Evolutionary conservation across 53 echinoderm and acorn worm genomes (phyloP), one percentile per base, ranked within the genome.

Genomic region (Stichopus horrens): DNA sequence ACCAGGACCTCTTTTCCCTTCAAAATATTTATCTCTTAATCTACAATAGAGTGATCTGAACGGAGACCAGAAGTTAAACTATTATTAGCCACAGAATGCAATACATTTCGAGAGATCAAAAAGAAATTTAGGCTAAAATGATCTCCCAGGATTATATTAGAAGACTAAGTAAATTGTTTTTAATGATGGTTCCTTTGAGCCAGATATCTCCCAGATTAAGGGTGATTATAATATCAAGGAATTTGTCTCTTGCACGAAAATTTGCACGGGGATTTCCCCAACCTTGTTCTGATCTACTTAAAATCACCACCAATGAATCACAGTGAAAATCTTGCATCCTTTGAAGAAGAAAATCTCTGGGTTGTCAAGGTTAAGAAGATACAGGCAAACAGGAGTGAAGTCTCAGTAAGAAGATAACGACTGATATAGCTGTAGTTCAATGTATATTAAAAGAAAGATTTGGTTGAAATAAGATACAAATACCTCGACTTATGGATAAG

Each of bases 41-140:
- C 55, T 23, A 88, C 88, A 54, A 88, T 59, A 57, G 88, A 88
- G 79, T 88, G 88, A 78, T 88, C 88, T 18, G 88, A 76, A 52
- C 57, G 14, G 5, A 77, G 18, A 14, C 88, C 52, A 2, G 88
- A 56, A 9, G 5, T 2, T 7, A 78, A 52, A 21, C 53, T 57
- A 59, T 59, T 77, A 58, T 58, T 23, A 9, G 7, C 23, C 7
- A 88, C 88, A 16, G 8, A 18, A 76, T 88, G 78, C n/a, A 58
- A 21, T 57, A 76, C 0, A 78, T 76, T 76, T 9, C 88, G 6
- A 9, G 88, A 56, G 21, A 76, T 78, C 53, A 76, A 55, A 52
- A 88, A 88, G 23, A 88, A 88, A 56, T 88, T 78, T 4, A 88
- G 60, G 5, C 88, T 16, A 37, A 57, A 76, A 23, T 76, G 77